A percentile compares a stretch with the other conserved stretches of the same genome.
These are phyloP conservation scores for Acrobasis suavella DNA, from an alignment of 2,888 invertebrate species.

Conservation along the genomic window DNA sequence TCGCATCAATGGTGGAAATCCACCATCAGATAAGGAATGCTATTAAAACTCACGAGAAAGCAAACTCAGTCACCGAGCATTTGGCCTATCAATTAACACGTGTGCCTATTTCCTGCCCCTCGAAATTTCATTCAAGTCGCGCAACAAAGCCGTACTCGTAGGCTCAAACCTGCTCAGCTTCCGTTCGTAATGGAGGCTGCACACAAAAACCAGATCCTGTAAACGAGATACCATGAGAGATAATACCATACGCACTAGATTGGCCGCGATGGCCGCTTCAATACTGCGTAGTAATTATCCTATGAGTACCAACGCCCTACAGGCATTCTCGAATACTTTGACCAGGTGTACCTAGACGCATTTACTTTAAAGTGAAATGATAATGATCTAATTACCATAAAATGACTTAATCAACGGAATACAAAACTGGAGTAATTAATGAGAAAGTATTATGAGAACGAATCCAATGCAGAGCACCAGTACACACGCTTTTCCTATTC, in stretches of 20 bases:
- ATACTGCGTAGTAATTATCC: conserved; percentile 19
- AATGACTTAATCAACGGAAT: conserved; percentile 4
- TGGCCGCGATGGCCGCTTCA: conserved; percentile 11
- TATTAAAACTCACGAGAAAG: conserved; percentile 47
- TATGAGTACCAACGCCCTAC: background rate
- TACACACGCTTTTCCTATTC: conserved; percentile 1
- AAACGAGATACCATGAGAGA: conserved; percentile 48
- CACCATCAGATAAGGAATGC: conserved; percentile 40
- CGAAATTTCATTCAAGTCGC: conserved; percentile 53
- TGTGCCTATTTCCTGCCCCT: conserved; percentile 56
- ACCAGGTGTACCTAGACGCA: background rate
- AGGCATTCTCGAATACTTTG: background rate
- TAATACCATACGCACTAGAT: conserved; percentile 31
- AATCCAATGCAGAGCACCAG: background rate
- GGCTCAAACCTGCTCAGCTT: conserved; percentile 46
- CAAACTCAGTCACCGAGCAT: conserved; percentile 46
- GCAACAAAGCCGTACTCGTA: conserved; percentile 41
- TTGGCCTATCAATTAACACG: conserved; percentile 59
- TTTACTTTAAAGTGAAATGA: background rate
- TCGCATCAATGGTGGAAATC: background rate
- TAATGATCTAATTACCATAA: background rate
- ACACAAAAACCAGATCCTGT: conserved; percentile 60
- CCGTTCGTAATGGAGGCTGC: conserved; percentile 55
- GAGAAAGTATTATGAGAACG: conserved; percentile 11
- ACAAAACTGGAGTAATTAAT: conserved; percentile 1